Evolutionary conservation across 1,140 invertebrate species (phyloP).

Genomic region (Sminthurides bifidus): DNA sequence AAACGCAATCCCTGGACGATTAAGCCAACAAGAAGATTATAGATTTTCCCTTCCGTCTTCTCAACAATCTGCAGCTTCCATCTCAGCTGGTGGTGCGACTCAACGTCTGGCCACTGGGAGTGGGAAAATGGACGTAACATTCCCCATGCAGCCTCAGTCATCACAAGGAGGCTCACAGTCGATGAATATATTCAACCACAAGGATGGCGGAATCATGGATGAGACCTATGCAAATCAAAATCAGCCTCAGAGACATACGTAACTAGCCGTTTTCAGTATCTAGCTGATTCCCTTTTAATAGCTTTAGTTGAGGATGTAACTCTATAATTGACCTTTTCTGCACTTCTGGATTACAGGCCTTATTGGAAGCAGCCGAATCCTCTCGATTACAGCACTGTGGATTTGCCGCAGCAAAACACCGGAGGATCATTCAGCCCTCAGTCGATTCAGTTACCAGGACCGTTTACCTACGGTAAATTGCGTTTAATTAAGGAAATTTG

Average conservation of each 20-base stretch:
- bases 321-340: no score
- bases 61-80: constrained; percentile 5
- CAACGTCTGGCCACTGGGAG: background rate
- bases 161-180: background rate
- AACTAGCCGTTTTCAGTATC: background rate
- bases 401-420: background rate
- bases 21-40: background rate
- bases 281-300: no score
- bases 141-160: background rate
- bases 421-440: background rate
- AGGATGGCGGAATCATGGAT: constrained; percentile 26
- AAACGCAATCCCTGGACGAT: no score
- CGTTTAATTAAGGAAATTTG: no score
- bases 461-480: no score
- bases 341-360: background rate
- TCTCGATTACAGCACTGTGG: background rate
- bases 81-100: background rate
- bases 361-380: constrained; percentile 1
- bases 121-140: no score
- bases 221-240: constrained; percentile 14
- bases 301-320: no score
- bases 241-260: constrained; percentile 18
- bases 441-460: constrained; percentile 1
- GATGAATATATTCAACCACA: constrained; percentile 26
- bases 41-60: background rate